Evolutionary conservation across 2,797 vertebrate genomes (phyloP), one percentile per base, ranked within the genome.

Genomic region (Craterocephalus amniculus): DNA sequence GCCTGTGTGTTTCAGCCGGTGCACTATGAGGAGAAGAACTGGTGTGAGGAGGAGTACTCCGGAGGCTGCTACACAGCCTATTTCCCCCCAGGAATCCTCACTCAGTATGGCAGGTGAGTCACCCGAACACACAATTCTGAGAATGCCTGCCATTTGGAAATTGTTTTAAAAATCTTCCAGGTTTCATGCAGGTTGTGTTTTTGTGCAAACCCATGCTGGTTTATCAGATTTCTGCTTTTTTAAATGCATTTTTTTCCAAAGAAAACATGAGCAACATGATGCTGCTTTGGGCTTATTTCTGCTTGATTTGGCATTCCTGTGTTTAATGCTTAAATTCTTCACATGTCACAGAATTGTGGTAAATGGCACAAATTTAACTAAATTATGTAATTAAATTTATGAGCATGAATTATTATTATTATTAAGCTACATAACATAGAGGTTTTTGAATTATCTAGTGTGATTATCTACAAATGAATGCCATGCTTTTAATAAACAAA

Each of bases 11-110:
- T 36, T 57, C 90, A 99, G 97, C 97, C 98, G 0, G 94, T 97
- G 55, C 97, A 99, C 87, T 99, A 99, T 14, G 97, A 99, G 91
- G 98, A 99, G 92, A 99, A 98, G 94, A 97, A 99, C 93, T 99
- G 97, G 98, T 97, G 96, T 88, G 97, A 99, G 67, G 97, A 99
- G 60, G 95, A 99, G 73, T 99, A 99, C 86, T 99, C 97, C 0
- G 97, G 96, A 2, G 98, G 98, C 57, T 99, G 98, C 91, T 99
- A 99, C 89, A 99, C 97, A 0, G 94, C 94, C 13, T 99, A 97
- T 76, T 98, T 96, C 72, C 97, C 98, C 35, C 98, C 98, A 0
- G 98, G 98, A 32, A 94, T 98, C 89, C 94, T 99, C 70, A 99
- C 97, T 71, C 96, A 98, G 83, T 99, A 91, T 80, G 98, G 97